phyloP scores from a whole-genome alignment of 2,888 invertebrate genomes.

The Orchesella flavescens region DNA sequence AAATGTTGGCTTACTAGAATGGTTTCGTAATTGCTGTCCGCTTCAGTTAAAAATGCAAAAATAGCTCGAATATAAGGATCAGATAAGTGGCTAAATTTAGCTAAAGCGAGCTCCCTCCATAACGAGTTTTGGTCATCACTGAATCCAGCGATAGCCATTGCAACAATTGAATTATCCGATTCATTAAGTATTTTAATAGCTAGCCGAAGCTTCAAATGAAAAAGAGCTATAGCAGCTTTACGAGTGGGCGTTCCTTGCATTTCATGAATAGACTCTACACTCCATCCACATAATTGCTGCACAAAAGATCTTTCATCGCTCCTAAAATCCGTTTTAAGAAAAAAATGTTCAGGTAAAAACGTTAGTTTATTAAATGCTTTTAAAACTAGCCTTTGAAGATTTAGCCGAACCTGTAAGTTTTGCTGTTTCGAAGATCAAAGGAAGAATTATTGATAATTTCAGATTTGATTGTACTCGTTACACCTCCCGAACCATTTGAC shows the following conservation, averaged over 20 bases:
- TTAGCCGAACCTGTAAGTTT: conserved; percentile 66
- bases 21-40: conserved; percentile 83
- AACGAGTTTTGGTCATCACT: conserved; percentile 87
- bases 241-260: conserved; percentile 81
- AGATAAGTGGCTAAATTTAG: conserved; percentile 84
- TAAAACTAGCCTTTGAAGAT: too few species aligned
- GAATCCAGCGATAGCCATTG: conserved; percentile 78
- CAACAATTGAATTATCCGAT: conserved; percentile 70
- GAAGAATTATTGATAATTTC: conserved; percentile 70
- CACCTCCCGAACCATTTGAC: conserved; percentile 35
- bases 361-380: too few species aligned
- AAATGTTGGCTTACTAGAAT: conserved; percentile 80
- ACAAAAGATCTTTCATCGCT: conserved; percentile 86
- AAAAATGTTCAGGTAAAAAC: conserved; percentile 37
- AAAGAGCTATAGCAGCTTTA: conserved; percentile 93
- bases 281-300: conserved; percentile 92
- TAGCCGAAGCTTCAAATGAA: conserved; percentile 87
- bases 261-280: conserved; percentile 81
- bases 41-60: conserved; percentile 90
- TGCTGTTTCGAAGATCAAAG: conserved; percentile 69
- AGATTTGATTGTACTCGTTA: conserved; percentile 65
- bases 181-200: conserved; percentile 90
- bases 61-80: conserved; percentile 93
- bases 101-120: conserved; percentile 85
- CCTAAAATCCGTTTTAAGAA: conserved; percentile 76